These are phyloP conservation scores for Argyrosomus japonicus DNA, from an alignment of 2,113 vertebrate species.

Conservation along the genomic window DNA sequence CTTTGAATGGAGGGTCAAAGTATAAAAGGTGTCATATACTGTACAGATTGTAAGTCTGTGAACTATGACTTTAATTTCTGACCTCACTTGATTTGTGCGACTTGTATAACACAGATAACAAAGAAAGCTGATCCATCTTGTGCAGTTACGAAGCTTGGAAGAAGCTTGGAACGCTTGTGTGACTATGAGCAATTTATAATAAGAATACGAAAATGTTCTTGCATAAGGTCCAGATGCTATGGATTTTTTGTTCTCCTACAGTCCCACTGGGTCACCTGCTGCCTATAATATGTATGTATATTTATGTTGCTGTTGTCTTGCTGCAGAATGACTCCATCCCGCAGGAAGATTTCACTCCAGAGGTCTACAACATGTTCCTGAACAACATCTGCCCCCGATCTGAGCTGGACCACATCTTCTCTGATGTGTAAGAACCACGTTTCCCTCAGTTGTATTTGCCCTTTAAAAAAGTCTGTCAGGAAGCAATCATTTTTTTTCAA, in stretches of 20 bases:
- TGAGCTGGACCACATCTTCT: conserved; percentile 97
- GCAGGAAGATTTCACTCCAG: conserved; percentile 94
- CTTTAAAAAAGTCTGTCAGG: neutral
- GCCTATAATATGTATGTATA: neutral
- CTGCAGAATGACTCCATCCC: conserved; percentile 93
- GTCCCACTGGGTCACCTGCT: neutral
- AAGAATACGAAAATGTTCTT: neutral
- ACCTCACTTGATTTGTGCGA: neutral
- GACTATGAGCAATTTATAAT: neutral
- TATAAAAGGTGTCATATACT: neutral
- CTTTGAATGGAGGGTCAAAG: neutral
- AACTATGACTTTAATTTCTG: neutral
- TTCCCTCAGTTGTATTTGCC: neutral
- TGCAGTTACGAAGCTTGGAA: too few relatives aligned
- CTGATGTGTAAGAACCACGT: conserved; percentile 89
- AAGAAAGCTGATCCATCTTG: neutral
- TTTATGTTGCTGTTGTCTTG: conserved; percentile 44
- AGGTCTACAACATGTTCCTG: conserved; percentile 92
- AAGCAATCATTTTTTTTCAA: neutral
- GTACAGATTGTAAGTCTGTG: neutral
- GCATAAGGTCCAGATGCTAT: neutral
- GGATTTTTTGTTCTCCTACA: neutral
- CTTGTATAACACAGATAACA: neutral
- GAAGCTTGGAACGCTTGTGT: too few relatives aligned
- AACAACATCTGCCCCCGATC: conserved; percentile 94